Evolutionary conservation across 2,797 vertebrate species (phyloP), one percentile per base, ranked within the genome.

Genomic region (Sandelia bainsii): DNA sequence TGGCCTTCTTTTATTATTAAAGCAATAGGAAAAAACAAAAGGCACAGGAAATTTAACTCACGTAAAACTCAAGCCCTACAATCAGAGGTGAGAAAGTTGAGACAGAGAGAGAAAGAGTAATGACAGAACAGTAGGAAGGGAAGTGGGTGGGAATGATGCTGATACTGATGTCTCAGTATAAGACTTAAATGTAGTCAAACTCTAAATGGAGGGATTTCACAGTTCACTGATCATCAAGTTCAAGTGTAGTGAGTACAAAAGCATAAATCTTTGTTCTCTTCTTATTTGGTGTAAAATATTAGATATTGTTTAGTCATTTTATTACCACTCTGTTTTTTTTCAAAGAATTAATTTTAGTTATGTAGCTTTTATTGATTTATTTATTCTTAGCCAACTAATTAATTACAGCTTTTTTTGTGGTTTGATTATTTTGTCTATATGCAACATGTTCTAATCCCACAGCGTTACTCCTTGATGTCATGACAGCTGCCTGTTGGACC

Each of bases 231-330:
- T 57, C 5, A 3, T 11, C 3, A 56, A 6, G 29, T 23, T 59
- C 40, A 62, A 48, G 32, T 49, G 60, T 54, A 65, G 45, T 65
- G 22, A 61, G 49, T 19, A n/a, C 57, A 66, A 48, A 60, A 44
- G 23, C 25, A 53, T 42, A 19, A 42, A 56, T 37, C 7, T 1
- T 45, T 60, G 32, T 16, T 9, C 1, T 4, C 8, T 37, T n/a
- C 5, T 40, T 52, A 23, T 64, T 37, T 22, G 8, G 23, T 39
- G 9, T 70, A 23, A 69, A 29, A 11, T 34, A 34, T 1, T 34
- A 34, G 8, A 46, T 39, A 39, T 12, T 32, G 29, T 66, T 78
- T 3, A 59, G 63, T 63, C 8, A 34, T 32, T 34, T 16, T 50
- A 16, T 23, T 7, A 19, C 19, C 48, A 20, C 19, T 34, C 32